Base-by-base conservation (phyloP, 2,888 invertebrate species). In the Ceriagrion tenellum region DNA sequence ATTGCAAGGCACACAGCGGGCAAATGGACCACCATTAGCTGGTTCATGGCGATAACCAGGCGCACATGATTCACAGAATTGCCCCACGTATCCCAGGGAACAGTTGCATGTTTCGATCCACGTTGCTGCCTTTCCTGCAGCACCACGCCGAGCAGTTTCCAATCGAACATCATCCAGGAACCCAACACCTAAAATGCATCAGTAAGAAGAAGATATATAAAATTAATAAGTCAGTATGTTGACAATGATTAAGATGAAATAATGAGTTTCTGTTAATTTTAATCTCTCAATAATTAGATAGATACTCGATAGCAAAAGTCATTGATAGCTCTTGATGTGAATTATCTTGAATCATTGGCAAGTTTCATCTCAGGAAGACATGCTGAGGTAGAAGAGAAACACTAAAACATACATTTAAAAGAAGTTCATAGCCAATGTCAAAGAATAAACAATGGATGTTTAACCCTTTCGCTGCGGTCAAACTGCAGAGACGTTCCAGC, bases 31-130 rank as follows among this genome's bases (percentile, higher is more conserved):
- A 0, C 99, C 99, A 96, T 98, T 98, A 0, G 99, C 98, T 0
- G 99, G 99, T 96, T 99, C 99, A 96, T 99, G 99, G 93, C 99
- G 98, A 97, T 98, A 99, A 0, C 99, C 99, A 0, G 99, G 99
- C 0, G 98, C 99, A 96, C 99, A 99, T 0, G 99, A 99, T 97
- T 99, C 99, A 96, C 99, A 99, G 97, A 99, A 99, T 97, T 99
- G 99, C 0, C 99, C 99, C 0, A 99, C 98, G 96, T 99, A 99
- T 0, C 98, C 97, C 88, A 97, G 98, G 0, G 99, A 99, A 96
- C 99, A 99, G 1, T 98, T 98, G 96, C 99, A 99, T 96, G 98
- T 98, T 97, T 99, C 99, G 55, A 99, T 98, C 99, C 99, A 99
- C 90, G 98, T 98, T 0, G 99, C 99, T 0, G 98, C 97, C 12